These are phyloP conservation scores for Ctena decussata DNA, from an alignment of 2,888 invertebrate species.

Conservation along the genomic window DNA sequence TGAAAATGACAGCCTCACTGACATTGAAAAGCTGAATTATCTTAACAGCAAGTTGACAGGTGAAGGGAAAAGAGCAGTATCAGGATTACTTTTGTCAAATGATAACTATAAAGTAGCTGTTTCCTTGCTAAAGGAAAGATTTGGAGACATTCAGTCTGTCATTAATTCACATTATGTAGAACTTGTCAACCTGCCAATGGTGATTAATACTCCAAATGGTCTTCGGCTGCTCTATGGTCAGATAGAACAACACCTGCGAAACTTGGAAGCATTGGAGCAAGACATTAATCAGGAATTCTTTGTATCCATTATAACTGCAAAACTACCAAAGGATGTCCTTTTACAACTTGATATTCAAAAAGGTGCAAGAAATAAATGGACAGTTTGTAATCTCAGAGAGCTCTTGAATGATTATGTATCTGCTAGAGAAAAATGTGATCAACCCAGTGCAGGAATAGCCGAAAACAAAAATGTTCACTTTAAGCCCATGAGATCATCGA, in stretches of 20 bases:
- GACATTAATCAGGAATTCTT: slow-evolving; percentile 14
- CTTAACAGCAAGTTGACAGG: slow-evolving; percentile 7
- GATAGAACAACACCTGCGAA: slow-evolving; percentile 22
- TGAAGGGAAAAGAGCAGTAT: too few relatives aligned
- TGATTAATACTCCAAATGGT: slow-evolving; percentile 15
- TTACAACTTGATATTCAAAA: slow-evolving; percentile 6
- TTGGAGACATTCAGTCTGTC: slow-evolving; percentile 23
- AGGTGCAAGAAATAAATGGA: slow-evolving; percentile 10
- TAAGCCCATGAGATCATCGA: neutral
- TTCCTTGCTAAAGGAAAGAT: too few relatives aligned
- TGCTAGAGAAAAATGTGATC: neutral
- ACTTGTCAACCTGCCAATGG: too few relatives aligned
- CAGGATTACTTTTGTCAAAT: slow-evolving; percentile 14
- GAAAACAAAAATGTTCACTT: neutral
- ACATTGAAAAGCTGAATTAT: slow-evolving; percentile 21
- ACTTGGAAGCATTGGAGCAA: slow-evolving; percentile 12
- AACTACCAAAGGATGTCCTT: slow-evolving; percentile 1
- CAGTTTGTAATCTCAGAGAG: neutral
- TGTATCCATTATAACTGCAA: slow-evolving; percentile 7
- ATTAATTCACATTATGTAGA: slow-evolving; percentile 31
- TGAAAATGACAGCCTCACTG: neutral
- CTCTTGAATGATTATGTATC: neutral
- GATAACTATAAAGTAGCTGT: too few relatives aligned
- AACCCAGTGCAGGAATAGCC: neutral
- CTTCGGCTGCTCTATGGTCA: slow-evolving; percentile 7